Evolutionary conservation across 2,797 vertebrate genomes (phyloP).

Genomic region (Danionella dracula): DNA sequence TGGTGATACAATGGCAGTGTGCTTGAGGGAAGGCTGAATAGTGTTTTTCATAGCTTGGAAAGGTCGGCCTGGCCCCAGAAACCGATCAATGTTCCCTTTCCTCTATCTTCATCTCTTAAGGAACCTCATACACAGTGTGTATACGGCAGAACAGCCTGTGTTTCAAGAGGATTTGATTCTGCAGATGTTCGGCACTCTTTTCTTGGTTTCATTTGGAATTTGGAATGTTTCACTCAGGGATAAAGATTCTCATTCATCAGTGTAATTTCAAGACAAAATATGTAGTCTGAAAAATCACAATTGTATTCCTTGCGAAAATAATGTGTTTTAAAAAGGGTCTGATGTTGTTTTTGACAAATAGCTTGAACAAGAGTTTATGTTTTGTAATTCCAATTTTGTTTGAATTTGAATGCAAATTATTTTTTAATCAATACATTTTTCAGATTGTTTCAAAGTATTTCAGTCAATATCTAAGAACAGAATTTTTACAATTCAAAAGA

Average conservation of each 20-base stretch:
- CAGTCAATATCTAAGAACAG: no score
- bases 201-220: background rate
- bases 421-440: no score
- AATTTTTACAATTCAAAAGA: no score
- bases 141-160: background rate
- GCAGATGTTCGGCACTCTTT: background rate
- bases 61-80: slow-evolving; percentile 1
- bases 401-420: no score
- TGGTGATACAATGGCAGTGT: slow-evolving; percentile 29
- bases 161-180: background rate
- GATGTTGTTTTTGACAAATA: no score
- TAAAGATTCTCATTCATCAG: background rate
- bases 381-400: no score
- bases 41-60: slow-evolving; percentile 2
- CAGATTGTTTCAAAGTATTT: no score
- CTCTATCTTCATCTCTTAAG: background rate
- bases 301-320: no score
- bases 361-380: no score
- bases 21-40: slow-evolving; percentile 13
- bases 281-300: no score
- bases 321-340: no score
- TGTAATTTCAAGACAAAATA: no score
- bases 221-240: background rate
- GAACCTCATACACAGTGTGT: slow-evolving; percentile 13
- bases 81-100: slow-evolving; percentile 10